These are phyloP conservation scores for Tribolium castaneum DNA, from an alignment of 1,140 invertebrate genomes.

Conservation along the genomic window DNA sequence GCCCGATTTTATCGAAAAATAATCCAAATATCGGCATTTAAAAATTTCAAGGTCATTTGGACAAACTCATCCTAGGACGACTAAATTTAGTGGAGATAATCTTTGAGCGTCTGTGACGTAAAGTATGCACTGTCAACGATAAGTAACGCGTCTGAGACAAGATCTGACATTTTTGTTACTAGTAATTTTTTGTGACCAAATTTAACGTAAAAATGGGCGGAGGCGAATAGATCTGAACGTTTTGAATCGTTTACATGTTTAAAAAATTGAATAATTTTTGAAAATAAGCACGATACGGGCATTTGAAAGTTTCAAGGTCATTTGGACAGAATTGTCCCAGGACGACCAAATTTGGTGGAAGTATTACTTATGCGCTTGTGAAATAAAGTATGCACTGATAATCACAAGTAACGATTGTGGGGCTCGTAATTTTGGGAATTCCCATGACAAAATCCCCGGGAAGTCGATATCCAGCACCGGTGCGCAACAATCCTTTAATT, in stretches of 20 bases:
- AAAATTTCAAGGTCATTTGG: conserved; percentile 1
- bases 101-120: neutral
- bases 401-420: neutral
- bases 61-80: neutral
- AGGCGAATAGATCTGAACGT: too few species aligned
- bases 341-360: neutral
- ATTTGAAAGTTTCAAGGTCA: neutral
- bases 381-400: neutral
- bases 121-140: neutral
- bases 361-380: neutral
- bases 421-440: neutral
- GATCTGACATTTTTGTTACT: too few species aligned
- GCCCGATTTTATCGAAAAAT: neutral
- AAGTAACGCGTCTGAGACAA: too few species aligned
- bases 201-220: too few species aligned
- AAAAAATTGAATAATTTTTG: too few species aligned
- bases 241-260: too few species aligned
- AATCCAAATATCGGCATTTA: neutral
- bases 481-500: conserved; percentile 28
- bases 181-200: too few species aligned
- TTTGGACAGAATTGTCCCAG: neutral
- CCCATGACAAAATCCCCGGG: neutral
- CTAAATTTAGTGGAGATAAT: neutral
- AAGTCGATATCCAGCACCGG: neutral
- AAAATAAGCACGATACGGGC: neutral